These are phyloP conservation scores for Stenichneumon culpator DNA, from an alignment of 2,888 invertebrate genomes.

Conservation along the genomic window DNA sequence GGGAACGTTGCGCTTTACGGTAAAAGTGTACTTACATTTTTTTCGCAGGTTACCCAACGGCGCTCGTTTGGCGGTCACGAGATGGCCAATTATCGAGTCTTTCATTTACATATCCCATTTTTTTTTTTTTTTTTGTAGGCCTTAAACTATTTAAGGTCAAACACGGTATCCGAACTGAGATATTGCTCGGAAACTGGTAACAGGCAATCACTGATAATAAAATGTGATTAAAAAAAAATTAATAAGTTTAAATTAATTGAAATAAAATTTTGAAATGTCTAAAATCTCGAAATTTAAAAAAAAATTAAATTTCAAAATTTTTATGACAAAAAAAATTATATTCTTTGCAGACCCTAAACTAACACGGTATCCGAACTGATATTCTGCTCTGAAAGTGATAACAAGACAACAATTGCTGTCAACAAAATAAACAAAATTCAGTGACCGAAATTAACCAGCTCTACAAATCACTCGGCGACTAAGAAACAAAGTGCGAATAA, in stretches of 20 bases:
- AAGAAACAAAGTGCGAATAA: background rate
- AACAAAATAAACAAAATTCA: background rate
- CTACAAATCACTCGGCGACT: background rate
- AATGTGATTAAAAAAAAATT: no score
- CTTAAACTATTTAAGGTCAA: no score
- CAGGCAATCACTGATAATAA: no score
- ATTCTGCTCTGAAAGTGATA: no score
- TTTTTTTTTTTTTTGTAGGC: background rate
- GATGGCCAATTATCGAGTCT: background rate
- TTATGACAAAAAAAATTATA: no score
- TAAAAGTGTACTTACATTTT: conserved; percentile 40
- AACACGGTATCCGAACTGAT: background rate
- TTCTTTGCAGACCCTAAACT: no score
- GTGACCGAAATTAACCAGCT: background rate
- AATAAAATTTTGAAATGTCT: no score
- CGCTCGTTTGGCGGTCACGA: background rate
- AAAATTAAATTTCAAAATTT: no score
- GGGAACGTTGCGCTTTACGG: conserved; percentile 20
- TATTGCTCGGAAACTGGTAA: no score
- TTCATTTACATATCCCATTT: conserved; percentile 13
- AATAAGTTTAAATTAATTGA: background rate
- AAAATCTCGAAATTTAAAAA: no score
- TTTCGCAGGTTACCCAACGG: conserved; percentile 1
- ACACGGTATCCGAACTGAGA: no score
- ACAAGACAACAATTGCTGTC: no score